Conservation (phyloP, 2,888 invertebrate genomes). For the Augiades crinisus region DNA sequence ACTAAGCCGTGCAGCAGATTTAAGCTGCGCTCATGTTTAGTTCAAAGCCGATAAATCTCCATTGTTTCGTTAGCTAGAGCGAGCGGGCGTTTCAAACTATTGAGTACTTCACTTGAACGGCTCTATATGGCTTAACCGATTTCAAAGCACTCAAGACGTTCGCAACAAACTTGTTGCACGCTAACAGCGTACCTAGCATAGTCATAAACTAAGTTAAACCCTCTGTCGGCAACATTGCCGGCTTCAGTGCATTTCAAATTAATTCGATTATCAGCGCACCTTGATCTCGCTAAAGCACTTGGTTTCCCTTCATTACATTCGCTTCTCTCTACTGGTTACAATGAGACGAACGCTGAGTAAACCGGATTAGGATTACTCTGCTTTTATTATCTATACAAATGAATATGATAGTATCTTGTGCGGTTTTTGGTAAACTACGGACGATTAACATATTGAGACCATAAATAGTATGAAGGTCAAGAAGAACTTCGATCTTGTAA, state of each 20-base stretch:
- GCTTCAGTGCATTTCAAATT: constrained; percentile 70
- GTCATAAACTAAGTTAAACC: constrained; percentile 77
- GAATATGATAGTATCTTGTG: too few species aligned
- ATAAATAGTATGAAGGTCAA: too few species aligned
- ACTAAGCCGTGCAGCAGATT: neutral
- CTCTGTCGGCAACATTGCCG: constrained; percentile 66
- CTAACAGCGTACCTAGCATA: constrained; percentile 70
- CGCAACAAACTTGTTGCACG: constrained; percentile 75
- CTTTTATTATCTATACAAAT: too few species aligned
- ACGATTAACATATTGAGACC: too few species aligned
- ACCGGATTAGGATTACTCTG: too few species aligned
- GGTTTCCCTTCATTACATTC: constrained; percentile 63
- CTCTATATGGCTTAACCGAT: constrained; percentile 63
- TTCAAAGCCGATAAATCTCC: constrained; percentile 16
- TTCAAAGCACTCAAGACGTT: constrained; percentile 75
- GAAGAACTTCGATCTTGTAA: too few species aligned
- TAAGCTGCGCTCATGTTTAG: constrained; percentile 8
- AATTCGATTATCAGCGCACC: constrained; percentile 79
- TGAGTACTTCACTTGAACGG: constrained; percentile 45
- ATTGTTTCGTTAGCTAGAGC: constrained; percentile 31
- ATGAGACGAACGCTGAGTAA: constrained; percentile 5
- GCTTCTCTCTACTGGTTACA: constrained; percentile 32
- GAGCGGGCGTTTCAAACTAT: constrained; percentile 48
- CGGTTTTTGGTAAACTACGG: too few species aligned
- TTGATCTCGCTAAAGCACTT: constrained; percentile 66